Evolutionary conservation across 2,113 vertebrate genomes (phyloP).

Genomic region (Falcunculus frontatus): DNA sequence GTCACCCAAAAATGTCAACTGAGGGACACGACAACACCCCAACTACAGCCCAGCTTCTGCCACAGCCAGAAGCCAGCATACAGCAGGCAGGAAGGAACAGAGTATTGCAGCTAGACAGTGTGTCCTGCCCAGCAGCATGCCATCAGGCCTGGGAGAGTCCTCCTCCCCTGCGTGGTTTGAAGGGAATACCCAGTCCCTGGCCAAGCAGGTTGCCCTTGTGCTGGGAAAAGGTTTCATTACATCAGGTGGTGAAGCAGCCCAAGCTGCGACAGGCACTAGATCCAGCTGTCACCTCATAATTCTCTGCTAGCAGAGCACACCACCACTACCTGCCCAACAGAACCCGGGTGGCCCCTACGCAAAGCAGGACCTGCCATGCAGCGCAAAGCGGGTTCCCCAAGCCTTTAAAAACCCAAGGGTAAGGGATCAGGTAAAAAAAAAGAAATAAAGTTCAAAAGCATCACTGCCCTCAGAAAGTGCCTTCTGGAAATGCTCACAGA

Average conservation of each 20-base stretch:
- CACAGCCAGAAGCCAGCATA: background rate
- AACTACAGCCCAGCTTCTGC: background rate
- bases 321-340: background rate
- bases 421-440: background rate
- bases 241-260: background rate
- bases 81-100: background rate
- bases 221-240: background rate
- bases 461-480: background rate
- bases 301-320: background rate
- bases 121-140: background rate
- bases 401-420: background rate
- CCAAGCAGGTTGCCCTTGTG: background rate
- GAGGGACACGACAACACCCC: fast-evolving
- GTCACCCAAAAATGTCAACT: background rate
- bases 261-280: background rate
- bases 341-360: fast-evolving
- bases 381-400: background rate
- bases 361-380: background rate
- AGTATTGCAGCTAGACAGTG: background rate
- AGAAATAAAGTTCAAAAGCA: background rate
- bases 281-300: background rate
- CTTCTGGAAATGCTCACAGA: background rate
- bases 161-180: fast-evolving
- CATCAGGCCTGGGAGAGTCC: fast-evolving
- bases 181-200: background rate